Evolutionary conservation across 1,140 invertebrate species (phyloP).

Genomic region (Hylaeus volcanicus): DNA sequence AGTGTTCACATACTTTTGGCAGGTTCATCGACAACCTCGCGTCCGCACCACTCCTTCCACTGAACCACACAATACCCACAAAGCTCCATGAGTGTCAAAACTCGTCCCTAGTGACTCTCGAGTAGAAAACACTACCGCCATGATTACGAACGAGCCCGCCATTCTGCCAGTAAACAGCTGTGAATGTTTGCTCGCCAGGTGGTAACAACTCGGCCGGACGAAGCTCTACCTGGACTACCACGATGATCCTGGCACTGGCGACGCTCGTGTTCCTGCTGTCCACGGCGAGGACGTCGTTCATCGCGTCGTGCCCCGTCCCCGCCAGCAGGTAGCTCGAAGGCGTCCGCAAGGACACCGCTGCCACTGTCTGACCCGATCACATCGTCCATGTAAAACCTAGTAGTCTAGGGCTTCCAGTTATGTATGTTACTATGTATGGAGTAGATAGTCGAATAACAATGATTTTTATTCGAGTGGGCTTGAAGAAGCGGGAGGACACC

Average conservation of each 20-base stretch:
- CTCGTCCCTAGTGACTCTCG: too few species aligned
- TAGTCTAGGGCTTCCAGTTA: conserved; percentile 81
- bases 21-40: too few species aligned
- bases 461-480: conserved; percentile 74
- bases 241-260: conserved; percentile 32
- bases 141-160: too few species aligned
- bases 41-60: too few species aligned
- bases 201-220: conserved; percentile 34
- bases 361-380: conserved; percentile 70
- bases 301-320: neutral
- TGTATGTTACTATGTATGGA: conserved; percentile 79
- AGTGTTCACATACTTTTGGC: too few species aligned
- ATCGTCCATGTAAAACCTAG: conserved; percentile 81
- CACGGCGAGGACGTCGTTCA: conserved; percentile 29
- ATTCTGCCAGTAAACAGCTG: too few species aligned
- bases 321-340: conserved; percentile 55
- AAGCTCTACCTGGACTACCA: conserved; percentile 48
- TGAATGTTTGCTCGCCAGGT: conserved; percentile 18
- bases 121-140: too few species aligned
- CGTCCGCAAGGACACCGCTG: conserved; percentile 40
- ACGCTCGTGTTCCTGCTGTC: conserved; percentile 45
- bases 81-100: too few species aligned
- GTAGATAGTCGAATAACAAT: conserved; percentile 77
- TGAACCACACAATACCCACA: too few species aligned
- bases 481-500: conserved; percentile 1